A percentile compares a stretch with the other conserved stretches of the same genome.
Conservation (phyloP, 1,140 invertebrate genomes). For the Drosophila navojoa region DNA sequence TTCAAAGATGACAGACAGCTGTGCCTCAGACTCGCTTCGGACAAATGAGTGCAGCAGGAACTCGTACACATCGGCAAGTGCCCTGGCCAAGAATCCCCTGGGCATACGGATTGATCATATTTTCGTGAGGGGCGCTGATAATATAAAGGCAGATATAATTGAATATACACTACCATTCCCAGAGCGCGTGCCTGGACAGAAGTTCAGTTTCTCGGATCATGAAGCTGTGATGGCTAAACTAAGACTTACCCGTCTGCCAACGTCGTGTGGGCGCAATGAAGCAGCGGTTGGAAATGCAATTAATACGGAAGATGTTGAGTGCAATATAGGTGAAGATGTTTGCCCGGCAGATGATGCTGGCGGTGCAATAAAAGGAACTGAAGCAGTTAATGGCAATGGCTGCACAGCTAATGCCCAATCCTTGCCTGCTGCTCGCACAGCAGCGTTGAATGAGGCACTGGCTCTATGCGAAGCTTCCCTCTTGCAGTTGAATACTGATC, state of each 20-base stretch:
- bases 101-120: conserved; percentile 97
- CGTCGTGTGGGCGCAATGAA: background rate
- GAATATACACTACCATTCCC: conserved; percentile 90
- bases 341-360: conserved; percentile 4
- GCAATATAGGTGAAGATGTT: conserved; percentile 16
- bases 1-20: conserved; percentile 84
- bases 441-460: conserved; percentile 86
- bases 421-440: conserved; percentile 55
- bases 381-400: background rate
- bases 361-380: conserved; percentile 4
- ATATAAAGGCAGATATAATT: conserved; percentile 85
- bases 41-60: conserved; percentile 94
- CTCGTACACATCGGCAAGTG: conserved; percentile 88
- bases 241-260: conserved; percentile 41
- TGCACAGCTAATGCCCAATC: background rate
- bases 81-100: conserved; percentile 86
- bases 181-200: conserved; percentile 88
- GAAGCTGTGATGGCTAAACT: conserved; percentile 92
- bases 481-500: conserved; percentile 85
- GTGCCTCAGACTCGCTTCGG: conserved; percentile 83
- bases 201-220: conserved; percentile 95
- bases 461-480: conserved; percentile 87
- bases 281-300: background rate
- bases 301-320: conserved; percentile 17
- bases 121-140: conserved; percentile 86